A percentile compares a stretch with the other conserved stretches of the same genome.
Conservation (phyloP, 1,140 invertebrate genomes). For the Drosophila mauritiana region DNA sequence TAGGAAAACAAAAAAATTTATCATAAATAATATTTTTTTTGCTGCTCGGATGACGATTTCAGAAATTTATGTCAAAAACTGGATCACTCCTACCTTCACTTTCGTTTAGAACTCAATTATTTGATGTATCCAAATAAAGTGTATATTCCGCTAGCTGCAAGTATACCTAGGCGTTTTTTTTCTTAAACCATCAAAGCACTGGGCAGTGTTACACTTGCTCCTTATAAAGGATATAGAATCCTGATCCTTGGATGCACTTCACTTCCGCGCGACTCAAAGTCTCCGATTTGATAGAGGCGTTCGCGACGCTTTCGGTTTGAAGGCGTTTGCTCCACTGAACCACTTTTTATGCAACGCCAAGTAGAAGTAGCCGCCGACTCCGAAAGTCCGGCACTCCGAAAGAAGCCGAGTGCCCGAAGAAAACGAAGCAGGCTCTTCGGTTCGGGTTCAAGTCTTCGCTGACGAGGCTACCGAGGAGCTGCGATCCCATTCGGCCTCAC, state of each 20-base stretch:
- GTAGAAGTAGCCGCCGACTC: slow-evolving; percentile 62
- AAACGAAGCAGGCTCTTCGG: slow-evolving; percentile 28
- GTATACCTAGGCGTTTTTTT: background rate
- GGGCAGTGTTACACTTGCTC: background rate
- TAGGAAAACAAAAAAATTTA: background rate
- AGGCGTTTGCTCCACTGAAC: slow-evolving; percentile 83
- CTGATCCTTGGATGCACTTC: slow-evolving; percentile 51
- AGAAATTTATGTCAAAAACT: slow-evolving; percentile 24
- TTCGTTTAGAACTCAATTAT: slow-evolving; percentile 26
- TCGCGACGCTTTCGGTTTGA: slow-evolving; percentile 67
- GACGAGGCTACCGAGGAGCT: background rate
- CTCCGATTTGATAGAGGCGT: slow-evolving; percentile 21
- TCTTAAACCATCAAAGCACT: background rate
- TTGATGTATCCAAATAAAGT: slow-evolving; percentile 29
- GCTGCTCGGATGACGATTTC: slow-evolving; percentile 8
- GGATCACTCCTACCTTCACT: slow-evolving; percentile 41
- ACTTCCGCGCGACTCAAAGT: slow-evolving; percentile 50
- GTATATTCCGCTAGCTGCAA: slow-evolving; percentile 31
- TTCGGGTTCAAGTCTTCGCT: slow-evolving; percentile 5
- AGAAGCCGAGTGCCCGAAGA: slow-evolving; percentile 11
- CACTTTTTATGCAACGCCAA: slow-evolving; percentile 79
- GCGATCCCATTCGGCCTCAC: background rate
- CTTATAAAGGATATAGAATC: slow-evolving; percentile 21
- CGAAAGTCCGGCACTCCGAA: slow-evolving; percentile 25
- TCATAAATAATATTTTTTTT: slow-evolving; percentile 25